Conservation (phyloP, 2,113 vertebrate species). For the Notarius quadriscutis region DNA sequence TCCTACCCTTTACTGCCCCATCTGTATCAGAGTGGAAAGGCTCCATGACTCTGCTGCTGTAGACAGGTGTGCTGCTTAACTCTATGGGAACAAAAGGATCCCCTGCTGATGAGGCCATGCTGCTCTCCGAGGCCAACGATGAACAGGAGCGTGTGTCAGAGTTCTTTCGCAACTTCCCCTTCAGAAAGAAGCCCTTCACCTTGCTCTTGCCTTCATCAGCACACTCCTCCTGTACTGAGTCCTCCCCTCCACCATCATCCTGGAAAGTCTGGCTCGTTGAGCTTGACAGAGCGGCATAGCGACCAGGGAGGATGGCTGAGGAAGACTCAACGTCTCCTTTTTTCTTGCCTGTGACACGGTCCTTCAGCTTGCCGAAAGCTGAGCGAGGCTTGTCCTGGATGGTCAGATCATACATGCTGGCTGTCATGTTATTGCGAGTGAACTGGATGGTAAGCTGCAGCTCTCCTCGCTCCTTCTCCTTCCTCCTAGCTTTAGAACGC, state of each 20-base stretch:
- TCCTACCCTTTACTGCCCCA: constrained; percentile 71
- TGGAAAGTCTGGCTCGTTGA: constrained; percentile 63
- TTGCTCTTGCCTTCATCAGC: constrained; percentile 83
- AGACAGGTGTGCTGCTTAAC: constrained; percentile 74
- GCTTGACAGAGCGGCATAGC: constrained; percentile 70
- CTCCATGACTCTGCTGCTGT: constrained; percentile 82
- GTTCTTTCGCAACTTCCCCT: constrained; percentile 81
- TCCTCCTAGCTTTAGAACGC: constrained; percentile 86
- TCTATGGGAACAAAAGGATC: constrained; percentile 74
- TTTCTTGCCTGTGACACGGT: constrained; percentile 88
- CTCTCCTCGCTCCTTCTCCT: constrained; percentile 92
- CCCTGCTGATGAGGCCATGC: constrained; percentile 82
- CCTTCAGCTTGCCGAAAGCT: constrained; percentile 90
- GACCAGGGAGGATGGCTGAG: constrained; percentile 90
- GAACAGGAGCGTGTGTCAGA: constrained; percentile 89
- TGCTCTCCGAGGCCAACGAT: constrained; percentile 90
- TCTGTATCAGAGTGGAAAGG: constrained; percentile 66
- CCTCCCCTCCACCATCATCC: constrained; percentile 64
- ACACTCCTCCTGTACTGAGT: constrained; percentile 62
- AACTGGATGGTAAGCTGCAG: constrained; percentile 90
- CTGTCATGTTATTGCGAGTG: constrained; percentile 88
- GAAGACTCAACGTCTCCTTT: constrained; percentile 87
- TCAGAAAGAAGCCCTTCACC: constrained; percentile 84
- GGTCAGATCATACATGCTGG: constrained; percentile 98
- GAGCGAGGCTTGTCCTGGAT: constrained; percentile 90